A percentile compares a stretch with the other conserved stretches of the same genome.
Conservation (phyloP, 1,140 invertebrate species). For the Wasmannia auropunctata region DNA sequence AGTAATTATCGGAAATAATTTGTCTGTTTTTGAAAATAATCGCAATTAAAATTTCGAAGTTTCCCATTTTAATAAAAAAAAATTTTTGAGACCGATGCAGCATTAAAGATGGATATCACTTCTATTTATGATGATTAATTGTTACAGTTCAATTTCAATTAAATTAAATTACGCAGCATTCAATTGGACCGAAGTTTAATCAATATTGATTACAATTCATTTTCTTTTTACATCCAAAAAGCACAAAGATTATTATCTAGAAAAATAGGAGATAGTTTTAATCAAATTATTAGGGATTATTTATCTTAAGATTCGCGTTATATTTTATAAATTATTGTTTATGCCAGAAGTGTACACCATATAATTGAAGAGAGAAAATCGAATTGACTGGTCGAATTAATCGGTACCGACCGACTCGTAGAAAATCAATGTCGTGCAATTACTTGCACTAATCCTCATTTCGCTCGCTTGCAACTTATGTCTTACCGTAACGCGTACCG, state of each 20-base stretch:
- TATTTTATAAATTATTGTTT: neutral
- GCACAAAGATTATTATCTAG: neutral
- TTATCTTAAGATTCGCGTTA: neutral
- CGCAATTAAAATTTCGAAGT: neutral
- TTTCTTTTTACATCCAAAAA: neutral
- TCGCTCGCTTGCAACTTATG: conserved; percentile 13
- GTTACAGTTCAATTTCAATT: neutral
- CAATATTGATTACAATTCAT: neutral
- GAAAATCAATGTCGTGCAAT: neutral
- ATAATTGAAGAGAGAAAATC: neutral
- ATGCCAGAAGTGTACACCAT: neutral
- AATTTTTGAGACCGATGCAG: neutral
- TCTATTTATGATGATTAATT: neutral
- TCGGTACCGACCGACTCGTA: neutral
- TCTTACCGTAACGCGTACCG: conserved; percentile 14
- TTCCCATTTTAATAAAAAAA: neutral
- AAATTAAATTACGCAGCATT: neutral
- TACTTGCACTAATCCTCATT: neutral
- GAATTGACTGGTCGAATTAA: too few relatives aligned
- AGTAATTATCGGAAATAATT: neutral
- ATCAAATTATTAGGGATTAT: neutral
- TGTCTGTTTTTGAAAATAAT: too few relatives aligned
- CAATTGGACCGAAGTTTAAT: neutral
- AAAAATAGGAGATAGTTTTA: neutral
- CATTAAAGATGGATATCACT: neutral